Base-by-base conservation (phyloP, 2,113 vertebrate genomes). In the Ardeotis arabs region DNA sequence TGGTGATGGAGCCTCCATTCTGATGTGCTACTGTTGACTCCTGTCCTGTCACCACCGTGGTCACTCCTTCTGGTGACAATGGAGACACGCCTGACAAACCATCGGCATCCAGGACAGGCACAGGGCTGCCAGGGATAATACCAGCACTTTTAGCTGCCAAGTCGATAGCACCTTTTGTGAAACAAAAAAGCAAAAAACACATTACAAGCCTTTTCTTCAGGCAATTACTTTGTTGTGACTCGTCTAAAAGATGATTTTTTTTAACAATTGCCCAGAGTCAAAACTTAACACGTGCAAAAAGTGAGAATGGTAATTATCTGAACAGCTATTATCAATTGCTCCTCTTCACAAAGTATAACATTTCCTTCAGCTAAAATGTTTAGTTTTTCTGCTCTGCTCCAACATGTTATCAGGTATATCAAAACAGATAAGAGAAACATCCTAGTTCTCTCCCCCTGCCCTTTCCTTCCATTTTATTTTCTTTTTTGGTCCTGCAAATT, bases 141-240 rank as follows among this genome's bases (percentile, higher is more conserved):
- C 99, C 99, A 24, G 99, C 99, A 92, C 99, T 99, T 91, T 99
- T 99, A 33, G 99, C 99, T 77, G 99, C 99, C 92, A 99, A 96
- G 96, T 99, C 99, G 14, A 99, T 99, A 81, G 99, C 99, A 98
- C 99, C 99, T 99, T 94, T 90, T 10, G 31, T 12, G 73, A 12
- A 93, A 79, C 27, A 93, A 39, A 78, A 66, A 50, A 7, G 1
- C 2, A 58, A 78, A 67, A 37, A 7, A 6, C 15, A 14, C 29
- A 33, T 86, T 52, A 83, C 13, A 70, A 78, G 27, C 22, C 64
- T 89, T 55, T 81, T 47, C 37, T 66, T 92, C 33, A 44, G 27
- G 16, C 22, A 27, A 12, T 58, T 31, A 44, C 28, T 64, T 70
- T 44, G 29, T 13, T 63, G 35, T 13, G 33, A 74, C 39, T 88